These are phyloP conservation scores for Sinocyclocheilus maitianheensis DNA, from an alignment of 2,113 vertebrate genomes.

Conservation along the genomic window DNA sequence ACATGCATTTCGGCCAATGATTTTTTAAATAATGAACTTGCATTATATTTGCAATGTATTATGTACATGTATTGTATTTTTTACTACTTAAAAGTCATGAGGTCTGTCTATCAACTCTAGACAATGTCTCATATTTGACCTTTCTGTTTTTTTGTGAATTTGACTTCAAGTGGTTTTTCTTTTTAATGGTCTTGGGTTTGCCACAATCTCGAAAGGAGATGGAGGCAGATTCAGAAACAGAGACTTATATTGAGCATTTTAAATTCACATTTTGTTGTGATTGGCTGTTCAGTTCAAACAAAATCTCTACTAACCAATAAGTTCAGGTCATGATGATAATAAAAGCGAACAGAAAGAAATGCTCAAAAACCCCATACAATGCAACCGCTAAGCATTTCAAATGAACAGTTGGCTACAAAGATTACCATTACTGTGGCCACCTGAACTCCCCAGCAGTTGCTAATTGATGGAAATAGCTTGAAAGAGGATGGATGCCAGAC, in stretches of 20 bases:
- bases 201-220: background rate
- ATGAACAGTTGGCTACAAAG: conserved; percentile 29
- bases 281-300: background rate
- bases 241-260: background rate
- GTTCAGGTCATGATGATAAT: background rate
- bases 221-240: background rate
- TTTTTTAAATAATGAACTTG: background rate
- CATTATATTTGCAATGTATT: background rate
- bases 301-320: background rate
- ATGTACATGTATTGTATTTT: background rate
- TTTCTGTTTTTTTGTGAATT: background rate
- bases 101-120: too few relatives aligned
- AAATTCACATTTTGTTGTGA: background rate
- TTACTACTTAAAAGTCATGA: background rate
- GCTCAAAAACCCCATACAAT: background rate
- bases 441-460: conserved; percentile 25
- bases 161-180: background rate
- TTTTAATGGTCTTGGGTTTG: background rate
- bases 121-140: background rate
- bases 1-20: background rate
- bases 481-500: conserved; percentile 9
- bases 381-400: background rate
- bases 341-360: background rate
- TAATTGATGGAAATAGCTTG: conserved; percentile 32
- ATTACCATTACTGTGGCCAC: conserved; percentile 8